These are phyloP conservation scores for Sander vitreus DNA, from an alignment of 2,113 vertebrate species.

Conservation along the genomic window DNA sequence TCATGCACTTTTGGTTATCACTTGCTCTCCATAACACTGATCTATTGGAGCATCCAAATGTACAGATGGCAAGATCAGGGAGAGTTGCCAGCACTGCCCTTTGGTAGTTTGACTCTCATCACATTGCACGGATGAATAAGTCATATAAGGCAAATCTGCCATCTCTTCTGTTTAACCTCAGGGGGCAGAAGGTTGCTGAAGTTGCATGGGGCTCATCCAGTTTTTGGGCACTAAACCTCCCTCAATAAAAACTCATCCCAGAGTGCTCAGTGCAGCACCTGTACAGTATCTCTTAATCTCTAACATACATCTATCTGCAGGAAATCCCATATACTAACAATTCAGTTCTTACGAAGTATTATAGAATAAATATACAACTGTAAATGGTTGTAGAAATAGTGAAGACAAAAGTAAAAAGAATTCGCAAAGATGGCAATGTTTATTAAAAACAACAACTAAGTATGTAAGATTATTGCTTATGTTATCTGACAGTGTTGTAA, in stretches of 20 bases:
- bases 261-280: conserved; percentile 26
- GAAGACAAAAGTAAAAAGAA: background rate
- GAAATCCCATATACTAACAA: conserved; percentile 31
- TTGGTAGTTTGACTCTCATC: conserved; percentile 62
- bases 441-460: conserved; percentile 7
- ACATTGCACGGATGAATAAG: conserved; percentile 72
- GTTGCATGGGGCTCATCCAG: conserved; percentile 73
- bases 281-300: conserved; percentile 6
- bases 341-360: conserved; percentile 4
- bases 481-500: conserved; percentile 11
- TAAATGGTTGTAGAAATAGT: background rate
- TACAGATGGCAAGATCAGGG: conserved; percentile 68
- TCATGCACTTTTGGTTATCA: conserved; percentile 17
- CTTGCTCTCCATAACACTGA: conserved; percentile 16
- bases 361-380: background rate
- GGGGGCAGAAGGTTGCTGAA: conserved; percentile 65
- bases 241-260: conserved; percentile 16
- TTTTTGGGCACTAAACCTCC: conserved; percentile 46
- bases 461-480: background rate
- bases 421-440: background rate
- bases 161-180: conserved; percentile 51
- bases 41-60: conserved; percentile 45
- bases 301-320: conserved; percentile 29
- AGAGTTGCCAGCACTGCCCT: conserved; percentile 59
- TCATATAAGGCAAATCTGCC: conserved; percentile 57